Evolutionary conservation across 2,113 vertebrate species (phyloP).

Genomic region (Microtus montanus): DNA sequence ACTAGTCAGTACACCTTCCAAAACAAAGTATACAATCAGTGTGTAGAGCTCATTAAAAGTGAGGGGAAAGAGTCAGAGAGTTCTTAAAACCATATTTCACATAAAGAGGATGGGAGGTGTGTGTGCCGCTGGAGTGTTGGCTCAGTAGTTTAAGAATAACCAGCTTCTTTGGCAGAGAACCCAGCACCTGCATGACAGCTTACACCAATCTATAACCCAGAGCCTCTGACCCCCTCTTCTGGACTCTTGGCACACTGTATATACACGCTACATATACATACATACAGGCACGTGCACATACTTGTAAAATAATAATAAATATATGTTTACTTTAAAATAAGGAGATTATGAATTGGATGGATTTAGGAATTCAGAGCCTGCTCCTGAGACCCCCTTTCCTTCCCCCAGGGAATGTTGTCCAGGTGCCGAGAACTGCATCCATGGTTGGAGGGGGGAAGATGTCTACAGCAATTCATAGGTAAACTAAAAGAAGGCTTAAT

Average conservation of each 20-base stretch:
- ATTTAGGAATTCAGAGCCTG: too few relatives aligned
- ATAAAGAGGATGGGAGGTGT: background rate
- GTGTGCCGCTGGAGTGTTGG: background rate
- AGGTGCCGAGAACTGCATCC: background rate
- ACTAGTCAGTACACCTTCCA: background rate
- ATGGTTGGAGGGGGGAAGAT: fast-evolving
- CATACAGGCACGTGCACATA: background rate
- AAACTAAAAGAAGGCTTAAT: background rate
- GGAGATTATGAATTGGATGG: background rate
- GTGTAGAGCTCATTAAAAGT: background rate
- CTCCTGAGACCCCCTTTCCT: fast-evolving
- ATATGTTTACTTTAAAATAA: background rate
- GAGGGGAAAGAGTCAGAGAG: background rate
- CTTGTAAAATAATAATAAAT: background rate
- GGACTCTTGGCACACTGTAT: background rate
- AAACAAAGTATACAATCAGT: background rate
- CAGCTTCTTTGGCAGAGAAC: background rate
- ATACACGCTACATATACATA: background rate
- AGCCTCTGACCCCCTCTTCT: background rate
- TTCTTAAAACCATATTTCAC: background rate
- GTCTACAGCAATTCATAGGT: background rate
- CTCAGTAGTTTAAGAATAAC: background rate
- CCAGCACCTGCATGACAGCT: too few relatives aligned
- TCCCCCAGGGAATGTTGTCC: background rate
- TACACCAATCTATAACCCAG: background rate